Conservation (phyloP, 2,888 invertebrate species). For the Serripes groenlandicus region DNA sequence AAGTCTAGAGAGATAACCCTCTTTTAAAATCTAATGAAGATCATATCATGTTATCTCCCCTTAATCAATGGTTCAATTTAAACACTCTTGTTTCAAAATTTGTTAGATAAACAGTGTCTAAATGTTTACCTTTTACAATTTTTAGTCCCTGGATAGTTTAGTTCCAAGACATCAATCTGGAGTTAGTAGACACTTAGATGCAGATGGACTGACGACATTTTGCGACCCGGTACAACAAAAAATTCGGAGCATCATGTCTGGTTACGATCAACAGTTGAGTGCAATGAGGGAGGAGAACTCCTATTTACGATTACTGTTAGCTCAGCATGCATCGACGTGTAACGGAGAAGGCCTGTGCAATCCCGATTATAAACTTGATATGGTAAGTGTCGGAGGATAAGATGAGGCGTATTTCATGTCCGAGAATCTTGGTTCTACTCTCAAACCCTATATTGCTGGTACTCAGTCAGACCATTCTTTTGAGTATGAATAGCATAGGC, state of each 20-base stretch:
- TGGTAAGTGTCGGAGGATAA: too few relatives aligned
- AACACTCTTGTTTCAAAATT: too few relatives aligned
- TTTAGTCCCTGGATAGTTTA: slow-evolving; percentile 71
- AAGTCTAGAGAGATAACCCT: not conserved
- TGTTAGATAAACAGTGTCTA: too few relatives aligned
- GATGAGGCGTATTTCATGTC: too few relatives aligned
- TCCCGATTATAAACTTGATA: slow-evolving; percentile 49
- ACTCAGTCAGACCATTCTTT: too few relatives aligned
- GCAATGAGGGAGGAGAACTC: slow-evolving; percentile 92
- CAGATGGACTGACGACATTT: slow-evolving; percentile 91
- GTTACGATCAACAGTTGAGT: slow-evolving; percentile 90
- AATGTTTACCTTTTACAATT: too few relatives aligned
- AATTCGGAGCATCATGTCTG: slow-evolving; percentile 92
- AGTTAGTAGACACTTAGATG: slow-evolving; percentile 80
- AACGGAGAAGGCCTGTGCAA: slow-evolving; percentile 70
- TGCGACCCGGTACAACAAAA: slow-evolving; percentile 92
- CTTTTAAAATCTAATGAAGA: not conserved
- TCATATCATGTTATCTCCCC: not conserved
- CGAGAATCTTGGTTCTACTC: too few relatives aligned
- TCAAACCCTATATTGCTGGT: too few relatives aligned
- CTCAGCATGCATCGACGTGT: slow-evolving; percentile 85
- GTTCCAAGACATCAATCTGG: slow-evolving; percentile 72
- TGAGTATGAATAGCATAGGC: too few relatives aligned
- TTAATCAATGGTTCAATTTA: not conserved
- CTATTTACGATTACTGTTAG: slow-evolving; percentile 91